phyloP scores from a whole-genome alignment of 1,140 invertebrate species.

The Achatina immaculata region DNA sequence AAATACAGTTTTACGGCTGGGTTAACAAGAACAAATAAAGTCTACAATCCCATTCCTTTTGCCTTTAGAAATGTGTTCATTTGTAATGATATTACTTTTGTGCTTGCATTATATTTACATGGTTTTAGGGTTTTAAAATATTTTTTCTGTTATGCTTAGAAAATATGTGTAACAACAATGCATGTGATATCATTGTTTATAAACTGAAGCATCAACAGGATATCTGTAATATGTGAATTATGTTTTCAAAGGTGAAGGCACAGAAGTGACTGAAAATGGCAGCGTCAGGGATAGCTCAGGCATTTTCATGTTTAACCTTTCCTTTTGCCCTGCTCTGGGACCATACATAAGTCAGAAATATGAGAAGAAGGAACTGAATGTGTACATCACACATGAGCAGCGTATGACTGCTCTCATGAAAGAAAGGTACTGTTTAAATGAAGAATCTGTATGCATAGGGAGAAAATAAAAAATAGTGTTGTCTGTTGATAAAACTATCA shows the following conservation, averaged over 20 bases:
- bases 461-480: not conserved
- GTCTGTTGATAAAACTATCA: not conserved
- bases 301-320: constrained; percentile 58
- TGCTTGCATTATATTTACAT: too few species aligned
- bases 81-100: too few species aligned
- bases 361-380: constrained; percentile 37
- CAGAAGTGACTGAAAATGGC: constrained; percentile 38
- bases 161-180: too few species aligned
- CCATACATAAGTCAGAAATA: constrained; percentile 51
- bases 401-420: constrained; percentile 56
- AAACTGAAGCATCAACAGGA: too few species aligned
- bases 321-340: constrained; percentile 60
- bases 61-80: too few species aligned
- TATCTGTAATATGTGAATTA: too few species aligned
- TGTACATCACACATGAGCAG: constrained; percentile 56
- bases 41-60: too few species aligned
- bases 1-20: too few species aligned
- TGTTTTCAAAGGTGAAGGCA: constrained; percentile 34
- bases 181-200: too few species aligned
- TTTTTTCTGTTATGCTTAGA: too few species aligned
- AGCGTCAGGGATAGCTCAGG: constrained; percentile 40
- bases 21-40: too few species aligned
- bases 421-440: constrained; percentile 51
- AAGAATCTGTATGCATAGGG: not conserved
- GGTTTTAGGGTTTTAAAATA: too few species aligned